These are phyloP conservation scores for Alectoris magna DNA, from an alignment of 2,797 vertebrate genomes.

Conservation along the genomic window DNA sequence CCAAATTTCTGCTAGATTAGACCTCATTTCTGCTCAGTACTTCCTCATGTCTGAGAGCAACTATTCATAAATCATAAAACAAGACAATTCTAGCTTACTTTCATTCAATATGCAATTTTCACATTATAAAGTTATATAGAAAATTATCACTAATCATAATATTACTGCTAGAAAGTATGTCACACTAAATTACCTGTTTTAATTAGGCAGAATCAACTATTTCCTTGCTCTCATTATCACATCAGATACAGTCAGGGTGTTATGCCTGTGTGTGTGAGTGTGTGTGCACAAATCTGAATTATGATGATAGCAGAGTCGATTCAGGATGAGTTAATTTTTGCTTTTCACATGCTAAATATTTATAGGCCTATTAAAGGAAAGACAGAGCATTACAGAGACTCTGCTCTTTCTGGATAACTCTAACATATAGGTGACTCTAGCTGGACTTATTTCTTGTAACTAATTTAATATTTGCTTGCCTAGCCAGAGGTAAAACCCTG, in stretches of 20 bases:
- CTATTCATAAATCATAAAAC: slow-evolving; percentile 62
- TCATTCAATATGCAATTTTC: not conserved
- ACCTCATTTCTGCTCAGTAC: slow-evolving; percentile 53
- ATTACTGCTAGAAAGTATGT: slow-evolving; percentile 43
- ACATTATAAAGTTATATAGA: slow-evolving; percentile 3
- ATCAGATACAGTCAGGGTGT: slow-evolving; percentile 47
- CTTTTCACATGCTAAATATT: slow-evolving; percentile 67
- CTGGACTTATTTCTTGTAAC: slow-evolving; percentile 44
- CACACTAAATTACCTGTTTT: slow-evolving; percentile 56
- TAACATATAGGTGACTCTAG: slow-evolving; percentile 10
- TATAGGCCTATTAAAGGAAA: slow-evolving; percentile 61
- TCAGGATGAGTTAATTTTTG: slow-evolving; percentile 38
- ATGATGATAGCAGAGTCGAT: slow-evolving; percentile 36
- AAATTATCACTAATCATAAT: slow-evolving; percentile 61
- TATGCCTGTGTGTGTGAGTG: not conserved
- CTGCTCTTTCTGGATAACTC: slow-evolving; percentile 6
- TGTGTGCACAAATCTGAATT: slow-evolving; percentile 29
- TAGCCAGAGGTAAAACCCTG: slow-evolving; percentile 22
- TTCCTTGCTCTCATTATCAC: slow-evolving; percentile 54
- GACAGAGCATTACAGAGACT: not conserved
- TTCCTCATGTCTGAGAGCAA: slow-evolving; percentile 55
- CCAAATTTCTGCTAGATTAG: slow-evolving; percentile 36
- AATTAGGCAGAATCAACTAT: slow-evolving; percentile 63
- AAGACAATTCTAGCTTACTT: slow-evolving; percentile 49
- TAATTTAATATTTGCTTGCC: slow-evolving; percentile 51